Evolutionary conservation across 1,140 invertebrate genomes (phyloP), one percentile per base, ranked within the genome.

Genomic region (Pseudobourletiella spinata): DNA sequence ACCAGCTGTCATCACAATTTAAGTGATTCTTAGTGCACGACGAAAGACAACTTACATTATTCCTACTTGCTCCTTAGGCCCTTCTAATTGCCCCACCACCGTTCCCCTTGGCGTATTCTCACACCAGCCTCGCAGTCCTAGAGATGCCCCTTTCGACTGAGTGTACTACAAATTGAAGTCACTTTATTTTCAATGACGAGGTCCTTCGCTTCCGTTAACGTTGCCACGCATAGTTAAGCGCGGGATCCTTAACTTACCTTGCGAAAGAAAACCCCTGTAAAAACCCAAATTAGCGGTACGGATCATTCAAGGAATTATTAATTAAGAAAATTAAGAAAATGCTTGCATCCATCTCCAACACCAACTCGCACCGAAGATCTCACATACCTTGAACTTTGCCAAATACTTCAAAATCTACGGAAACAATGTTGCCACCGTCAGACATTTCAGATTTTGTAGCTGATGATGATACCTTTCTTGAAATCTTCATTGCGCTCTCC

Each of bases 101-200:
- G 86, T 88, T 16, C 80, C 83, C 50, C 75, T 66, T 1, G 77
- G 67, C 0, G 87, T 88, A 72, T 91, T 89, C 77, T 81, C 83
- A 67, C 86, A 86, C 86, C 86, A 89, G 22, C 88, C 87, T 70
- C 76, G 80, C 1, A 89, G 68, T 2, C 79, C 78, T n/a, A 87
- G 74, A 69, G 82, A 80, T 54, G 81, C 79, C 0, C 82, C 85
- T 74, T 83, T 79, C 66, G 80, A 75, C 72, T 86, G 79, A 2
- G 87, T 88, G 63, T 82, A 78, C 84, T 87, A 50, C 16, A 74
- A 70, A 50, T 29, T 28, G 11, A 16, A 60, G 28, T 28, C 11
- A 26, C 8, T 24, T 24, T 29, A 26, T 54, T 22, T n/a, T 11
- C 8, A 39, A 39, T 39, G 32, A 39, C n/a, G 8, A 39, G n/a